A percentile compares a stretch with the other conserved stretches of the same genome.
Conservation (phyloP, 2,113 vertebrate species). For the Gambusia affinis region DNA sequence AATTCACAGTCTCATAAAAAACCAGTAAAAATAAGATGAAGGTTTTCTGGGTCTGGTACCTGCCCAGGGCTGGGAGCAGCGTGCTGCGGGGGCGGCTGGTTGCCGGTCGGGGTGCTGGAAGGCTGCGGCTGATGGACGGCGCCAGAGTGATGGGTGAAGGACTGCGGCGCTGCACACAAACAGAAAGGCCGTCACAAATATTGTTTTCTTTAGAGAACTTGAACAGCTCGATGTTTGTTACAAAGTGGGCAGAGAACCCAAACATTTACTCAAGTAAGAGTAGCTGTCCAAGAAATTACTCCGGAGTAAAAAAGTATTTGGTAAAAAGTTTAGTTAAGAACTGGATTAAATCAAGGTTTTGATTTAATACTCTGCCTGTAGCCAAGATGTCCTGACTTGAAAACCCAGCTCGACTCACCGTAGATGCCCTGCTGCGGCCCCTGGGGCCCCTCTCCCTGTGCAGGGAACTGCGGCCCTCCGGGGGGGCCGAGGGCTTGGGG, state of each 20-base stretch:
- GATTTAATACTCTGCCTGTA: too few species aligned
- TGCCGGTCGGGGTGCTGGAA: conserved; percentile 91
- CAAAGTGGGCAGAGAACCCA: too few species aligned
- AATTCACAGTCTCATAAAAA: too few species aligned
- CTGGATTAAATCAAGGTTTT: too few species aligned
- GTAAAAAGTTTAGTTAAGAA: too few species aligned
- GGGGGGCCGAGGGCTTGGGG: conserved; percentile 88
- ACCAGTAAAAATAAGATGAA: too few species aligned
- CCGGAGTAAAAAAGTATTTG: too few species aligned
- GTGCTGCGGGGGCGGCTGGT: conserved; percentile 89
- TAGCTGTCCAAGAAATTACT: too few species aligned
- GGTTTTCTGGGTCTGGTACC: conserved; percentile 65
- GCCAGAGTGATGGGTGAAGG: conserved; percentile 88
- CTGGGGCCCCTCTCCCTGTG: conserved; percentile 86
- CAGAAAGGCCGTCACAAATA: not conserved
- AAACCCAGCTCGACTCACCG: conserved; percentile 75
- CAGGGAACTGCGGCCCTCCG: conserved; percentile 85
- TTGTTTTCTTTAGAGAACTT: too few species aligned
- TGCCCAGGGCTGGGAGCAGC: conserved; percentile 91
- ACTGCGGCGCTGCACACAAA: conserved; percentile 81
- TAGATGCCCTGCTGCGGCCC: conserved; percentile 87
- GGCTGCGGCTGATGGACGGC: conserved; percentile 90
- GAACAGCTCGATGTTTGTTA: too few species aligned
- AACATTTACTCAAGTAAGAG: too few species aligned
- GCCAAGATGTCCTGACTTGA: not conserved